These are phyloP conservation scores for Sinella curviseta DNA, from an alignment of 1,140 invertebrate species.

Conservation along the genomic window DNA sequence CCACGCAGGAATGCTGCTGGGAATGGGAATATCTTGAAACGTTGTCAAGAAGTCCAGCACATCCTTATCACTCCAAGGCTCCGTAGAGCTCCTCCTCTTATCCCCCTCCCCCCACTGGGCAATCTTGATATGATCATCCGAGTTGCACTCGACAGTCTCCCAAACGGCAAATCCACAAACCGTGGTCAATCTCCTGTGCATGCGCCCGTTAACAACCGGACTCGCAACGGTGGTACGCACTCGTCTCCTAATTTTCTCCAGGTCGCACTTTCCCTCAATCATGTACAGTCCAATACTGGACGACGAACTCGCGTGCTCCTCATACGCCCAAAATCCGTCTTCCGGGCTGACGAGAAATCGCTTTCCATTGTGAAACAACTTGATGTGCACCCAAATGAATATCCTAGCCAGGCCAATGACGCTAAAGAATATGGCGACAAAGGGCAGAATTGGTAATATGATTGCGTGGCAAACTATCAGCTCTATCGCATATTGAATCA, in stretches of 20 bases:
- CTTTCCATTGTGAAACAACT: not conserved
- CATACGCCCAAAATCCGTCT: constrained; percentile 27
- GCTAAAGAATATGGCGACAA: constrained; percentile 26
- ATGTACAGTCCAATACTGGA: constrained; percentile 8
- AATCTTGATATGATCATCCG: constrained; percentile 30
- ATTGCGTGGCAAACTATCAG: constrained; percentile 20
- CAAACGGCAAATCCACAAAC: constrained; percentile 42
- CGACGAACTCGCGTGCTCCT: not conserved
- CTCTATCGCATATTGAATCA: constrained; percentile 13
- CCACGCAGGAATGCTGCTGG: constrained; percentile 38
- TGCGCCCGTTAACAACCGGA: constrained; percentile 27
- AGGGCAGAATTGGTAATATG: constrained; percentile 30
- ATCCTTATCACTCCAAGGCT: constrained; percentile 30
- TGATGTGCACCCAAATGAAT: not conserved
- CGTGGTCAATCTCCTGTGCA: constrained; percentile 27
- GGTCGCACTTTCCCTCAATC: constrained; percentile 41
- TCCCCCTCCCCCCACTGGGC: constrained; percentile 11
- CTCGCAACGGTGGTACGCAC: constrained; percentile 27
- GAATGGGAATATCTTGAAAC: constrained; percentile 37
- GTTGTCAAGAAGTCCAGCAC: constrained; percentile 37
- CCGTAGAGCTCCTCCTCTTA: not conserved
- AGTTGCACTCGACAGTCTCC: constrained; percentile 35
- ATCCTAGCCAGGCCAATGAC: not conserved
- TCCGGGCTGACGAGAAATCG: not conserved
- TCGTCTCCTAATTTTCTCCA: constrained; percentile 31